Conservation (phyloP, 1,140 invertebrate genomes). For the Paraescarpia echinospica region DNA sequence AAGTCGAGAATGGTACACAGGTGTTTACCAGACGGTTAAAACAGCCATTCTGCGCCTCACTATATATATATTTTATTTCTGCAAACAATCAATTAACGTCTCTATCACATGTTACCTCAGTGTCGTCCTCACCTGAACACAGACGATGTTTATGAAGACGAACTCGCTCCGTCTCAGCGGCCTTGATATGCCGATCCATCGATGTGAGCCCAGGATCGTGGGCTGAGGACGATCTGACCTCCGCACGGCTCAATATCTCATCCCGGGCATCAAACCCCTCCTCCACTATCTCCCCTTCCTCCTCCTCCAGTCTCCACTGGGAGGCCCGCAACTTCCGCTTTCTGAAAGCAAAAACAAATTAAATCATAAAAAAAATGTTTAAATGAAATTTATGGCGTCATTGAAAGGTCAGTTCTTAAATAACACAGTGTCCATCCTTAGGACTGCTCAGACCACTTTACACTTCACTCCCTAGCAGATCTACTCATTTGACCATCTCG, state of each 20-base stretch:
- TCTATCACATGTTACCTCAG: too few species aligned
- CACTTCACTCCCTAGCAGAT: too few species aligned
- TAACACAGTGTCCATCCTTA: too few species aligned
- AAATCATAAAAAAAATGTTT: background rate
- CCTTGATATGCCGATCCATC: background rate
- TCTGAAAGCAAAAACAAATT: background rate
- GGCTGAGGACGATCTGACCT: background rate
- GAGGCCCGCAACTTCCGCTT: background rate
- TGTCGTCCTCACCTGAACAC: background rate
- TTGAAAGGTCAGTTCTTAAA: too few species aligned
- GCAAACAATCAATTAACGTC: too few species aligned
- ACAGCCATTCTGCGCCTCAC: too few species aligned
- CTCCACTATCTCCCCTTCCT: background rate
- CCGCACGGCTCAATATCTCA: background rate
- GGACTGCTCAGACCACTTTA: too few species aligned
- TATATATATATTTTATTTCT: too few species aligned
- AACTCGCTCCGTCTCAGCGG: background rate
- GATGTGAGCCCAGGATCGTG: background rate
- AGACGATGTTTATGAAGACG: background rate
- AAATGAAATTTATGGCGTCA: too few species aligned
- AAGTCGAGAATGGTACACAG: too few species aligned
- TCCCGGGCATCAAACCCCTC: background rate
- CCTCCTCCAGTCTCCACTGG: background rate
- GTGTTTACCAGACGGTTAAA: too few species aligned
- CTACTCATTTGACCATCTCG: too few species aligned